phyloP scores from a whole-genome alignment of 1,140 invertebrate genomes.

The Aphidius gifuensis region DNA sequence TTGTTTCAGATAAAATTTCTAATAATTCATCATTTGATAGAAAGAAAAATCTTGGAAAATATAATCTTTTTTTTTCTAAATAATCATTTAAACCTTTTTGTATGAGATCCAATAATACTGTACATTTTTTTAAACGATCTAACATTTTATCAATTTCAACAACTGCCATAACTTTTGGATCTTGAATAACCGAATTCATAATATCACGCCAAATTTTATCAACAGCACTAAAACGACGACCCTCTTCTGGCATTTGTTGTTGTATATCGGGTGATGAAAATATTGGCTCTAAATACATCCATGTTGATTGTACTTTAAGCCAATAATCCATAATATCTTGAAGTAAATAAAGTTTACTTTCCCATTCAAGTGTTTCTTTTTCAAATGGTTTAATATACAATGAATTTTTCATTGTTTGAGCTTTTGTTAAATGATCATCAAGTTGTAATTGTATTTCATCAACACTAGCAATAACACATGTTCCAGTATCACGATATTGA shows the following conservation, averaged over 20 bases:
- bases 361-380: constrained; percentile 73
- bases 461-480: constrained; percentile 83
- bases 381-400: constrained; percentile 96
- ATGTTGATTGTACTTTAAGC: constrained; percentile 92
- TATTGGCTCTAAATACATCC: constrained; percentile 97
- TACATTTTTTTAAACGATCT: constrained; percentile 86
- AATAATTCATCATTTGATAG: constrained; percentile 94
- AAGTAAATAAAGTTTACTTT: constrained; percentile 70
- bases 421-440: constrained; percentile 96
- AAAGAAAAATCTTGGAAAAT: constrained; percentile 96
- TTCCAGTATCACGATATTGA: constrained; percentile 85
- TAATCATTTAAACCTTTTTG: constrained; percentile 92
- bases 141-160: constrained; percentile 91
- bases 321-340: constrained; percentile 95
- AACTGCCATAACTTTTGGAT: constrained; percentile 80
- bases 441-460: constrained; percentile 94
- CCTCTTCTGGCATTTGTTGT: constrained; percentile 90
- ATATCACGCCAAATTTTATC: constrained; percentile 95
- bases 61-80: constrained; percentile 91
- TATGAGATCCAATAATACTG: constrained; percentile 81
- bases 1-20: constrained; percentile 95
- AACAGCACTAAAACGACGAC: constrained; percentile 83
- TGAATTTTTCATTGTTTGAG: constrained; percentile 96
- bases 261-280: constrained; percentile 98
- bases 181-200: constrained; percentile 78